A percentile compares a stretch with the other conserved stretches of the same genome.
phyloP scores from a whole-genome alignment of 1,140 invertebrate species.

The Drosophila truncata region DNA sequence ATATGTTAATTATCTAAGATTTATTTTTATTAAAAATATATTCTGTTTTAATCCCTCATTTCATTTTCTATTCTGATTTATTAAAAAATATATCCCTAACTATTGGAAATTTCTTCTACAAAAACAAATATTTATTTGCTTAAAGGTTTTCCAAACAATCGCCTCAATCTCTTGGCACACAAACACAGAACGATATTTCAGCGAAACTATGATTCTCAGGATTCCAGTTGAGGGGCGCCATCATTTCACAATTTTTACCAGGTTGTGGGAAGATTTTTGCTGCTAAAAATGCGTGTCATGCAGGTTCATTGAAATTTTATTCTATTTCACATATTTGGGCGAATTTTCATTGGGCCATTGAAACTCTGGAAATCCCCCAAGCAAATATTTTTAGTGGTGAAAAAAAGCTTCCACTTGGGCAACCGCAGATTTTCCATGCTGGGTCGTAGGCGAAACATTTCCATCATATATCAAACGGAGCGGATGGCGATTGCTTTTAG shows the following conservation, averaged over 20 bases:
- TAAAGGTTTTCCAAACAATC: constrained; percentile 20
- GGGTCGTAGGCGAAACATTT: constrained; percentile 56
- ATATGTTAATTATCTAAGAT: too few relatives aligned
- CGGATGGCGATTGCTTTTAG: constrained; percentile 9
- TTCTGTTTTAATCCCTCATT: background rate
- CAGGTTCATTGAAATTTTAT: constrained; percentile 50
- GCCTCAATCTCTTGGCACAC: constrained; percentile 24
- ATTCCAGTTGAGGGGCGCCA: constrained; percentile 22
- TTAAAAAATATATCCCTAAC: background rate
- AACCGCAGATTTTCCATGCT: constrained; percentile 46
- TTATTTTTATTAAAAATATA: background rate
- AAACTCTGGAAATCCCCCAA: constrained; percentile 46
- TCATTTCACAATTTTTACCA: constrained; percentile 47
- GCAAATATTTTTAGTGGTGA: constrained; percentile 45
- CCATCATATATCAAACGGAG: constrained; percentile 62
- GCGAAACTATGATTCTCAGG: constrained; percentile 38
- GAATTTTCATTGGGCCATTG: constrained; percentile 44
- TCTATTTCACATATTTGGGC: constrained; percentile 49
- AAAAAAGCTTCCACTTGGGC: constrained; percentile 19
- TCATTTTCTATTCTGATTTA: background rate
- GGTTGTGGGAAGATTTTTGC: background rate
- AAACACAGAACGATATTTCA: constrained; percentile 5
- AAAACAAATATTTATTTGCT: background rate
- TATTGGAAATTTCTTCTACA: background rate
- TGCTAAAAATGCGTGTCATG: constrained; percentile 57